Evolutionary conservation across 2,888 invertebrate species (phyloP).

Genomic region (Ophioninae sp.): DNA sequence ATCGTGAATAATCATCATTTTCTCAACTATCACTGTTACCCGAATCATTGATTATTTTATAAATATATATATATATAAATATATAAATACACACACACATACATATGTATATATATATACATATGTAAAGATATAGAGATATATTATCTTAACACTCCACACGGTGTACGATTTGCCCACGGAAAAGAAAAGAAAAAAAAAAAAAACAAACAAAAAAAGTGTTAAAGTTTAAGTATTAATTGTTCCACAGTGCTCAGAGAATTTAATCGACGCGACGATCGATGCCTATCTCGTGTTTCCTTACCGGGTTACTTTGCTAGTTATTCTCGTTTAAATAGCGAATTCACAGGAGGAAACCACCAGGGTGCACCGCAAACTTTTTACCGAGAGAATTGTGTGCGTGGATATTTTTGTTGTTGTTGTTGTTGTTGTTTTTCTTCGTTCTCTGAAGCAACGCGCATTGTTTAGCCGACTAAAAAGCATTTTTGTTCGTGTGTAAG

Average conservation of each 20-base stretch:
- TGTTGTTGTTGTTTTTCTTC: constrained; percentile 13
- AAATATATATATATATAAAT: constrained; percentile 16
- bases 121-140: constrained; percentile 1
- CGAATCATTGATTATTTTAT: constrained; percentile 50
- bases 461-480: constrained; percentile 26
- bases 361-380: constrained; percentile 12
- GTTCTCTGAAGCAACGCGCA: neutral
- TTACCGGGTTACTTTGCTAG: neutral
- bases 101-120: neutral
- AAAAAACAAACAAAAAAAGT: constrained; percentile 1
- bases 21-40: constrained; percentile 59
- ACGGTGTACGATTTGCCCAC: neutral
- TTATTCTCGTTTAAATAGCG: neutral
- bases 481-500: constrained; percentile 32
- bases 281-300: constrained; percentile 5
- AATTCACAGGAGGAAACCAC: neutral
- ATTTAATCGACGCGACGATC: constrained; percentile 40
- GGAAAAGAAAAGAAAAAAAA: neutral
- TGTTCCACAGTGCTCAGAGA: constrained; percentile 41
- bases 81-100: neutral
- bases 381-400: constrained; percentile 16
- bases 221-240: constrained; percentile 37
- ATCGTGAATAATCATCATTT: constrained; percentile 25
- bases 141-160: constrained; percentile 15
- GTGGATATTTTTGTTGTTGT: neutral